A percentile compares a stretch with the other conserved stretches of the same genome.
phyloP scores from a whole-genome alignment of 2,113 vertebrate species.

The Phaetusa simplex region DNA sequence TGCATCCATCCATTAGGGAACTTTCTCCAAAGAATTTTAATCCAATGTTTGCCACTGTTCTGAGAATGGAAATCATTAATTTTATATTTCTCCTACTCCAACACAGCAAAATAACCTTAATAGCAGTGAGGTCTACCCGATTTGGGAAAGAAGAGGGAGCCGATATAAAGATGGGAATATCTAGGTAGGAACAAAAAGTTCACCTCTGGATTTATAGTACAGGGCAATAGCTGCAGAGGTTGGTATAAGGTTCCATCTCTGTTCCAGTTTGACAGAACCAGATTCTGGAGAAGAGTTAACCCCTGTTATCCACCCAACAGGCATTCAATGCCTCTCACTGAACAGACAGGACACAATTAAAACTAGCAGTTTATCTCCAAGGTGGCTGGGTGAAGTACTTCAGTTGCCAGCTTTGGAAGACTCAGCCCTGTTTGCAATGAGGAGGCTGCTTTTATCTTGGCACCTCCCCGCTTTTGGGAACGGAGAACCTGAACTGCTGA shows the following conservation, averaged over 20 bases:
- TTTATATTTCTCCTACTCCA: background rate
- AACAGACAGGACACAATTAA: background rate
- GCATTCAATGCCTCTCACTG: background rate
- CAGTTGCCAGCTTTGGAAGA: background rate
- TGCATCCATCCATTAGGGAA: background rate
- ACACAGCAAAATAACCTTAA: background rate
- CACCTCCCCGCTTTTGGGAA: background rate
- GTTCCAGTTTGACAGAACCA: background rate
- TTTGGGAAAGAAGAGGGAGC: background rate
- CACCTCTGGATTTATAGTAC: background rate
- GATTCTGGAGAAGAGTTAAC: background rate
- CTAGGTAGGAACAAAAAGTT: background rate
- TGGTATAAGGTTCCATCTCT: background rate
- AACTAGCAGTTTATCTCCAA: background rate
- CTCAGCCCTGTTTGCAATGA: background rate
- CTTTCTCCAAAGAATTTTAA: background rate
- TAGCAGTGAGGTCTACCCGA: background rate
- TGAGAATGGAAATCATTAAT: background rate
- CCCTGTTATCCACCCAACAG: background rate
- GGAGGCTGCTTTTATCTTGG: background rate
- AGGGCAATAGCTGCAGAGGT: background rate
- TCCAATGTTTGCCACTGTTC: background rate
- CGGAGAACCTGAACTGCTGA: background rate
- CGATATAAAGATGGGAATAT: background rate
- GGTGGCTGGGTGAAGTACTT: background rate